phyloP scores from a whole-genome alignment of 2,113 vertebrate species.

The Microcebus lehilahytsara region DNA sequence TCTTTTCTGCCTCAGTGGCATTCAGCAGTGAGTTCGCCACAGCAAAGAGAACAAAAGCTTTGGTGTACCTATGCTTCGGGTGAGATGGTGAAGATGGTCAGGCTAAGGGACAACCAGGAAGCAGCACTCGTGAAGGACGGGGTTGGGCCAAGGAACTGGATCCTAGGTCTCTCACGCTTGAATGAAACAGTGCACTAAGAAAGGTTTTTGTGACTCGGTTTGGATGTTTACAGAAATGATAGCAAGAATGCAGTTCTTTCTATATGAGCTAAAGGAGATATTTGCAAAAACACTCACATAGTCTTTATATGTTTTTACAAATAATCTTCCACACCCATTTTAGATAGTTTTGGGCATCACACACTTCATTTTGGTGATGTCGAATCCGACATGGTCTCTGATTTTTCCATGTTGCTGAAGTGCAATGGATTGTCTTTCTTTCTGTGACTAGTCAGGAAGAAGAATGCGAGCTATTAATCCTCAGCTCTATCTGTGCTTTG shows the following conservation, averaged over 20 bases:
- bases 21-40: neutral
- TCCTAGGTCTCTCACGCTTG: neutral
- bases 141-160: neutral
- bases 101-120: neutral
- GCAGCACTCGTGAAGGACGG: neutral
- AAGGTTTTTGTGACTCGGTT: neutral
- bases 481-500: neutral
- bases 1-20: neutral
- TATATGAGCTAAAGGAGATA: neutral
- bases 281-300: neutral
- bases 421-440: slow-evolving; percentile 7
- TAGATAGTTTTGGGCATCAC: neutral
- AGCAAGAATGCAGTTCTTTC: neutral
- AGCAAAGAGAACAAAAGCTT: neutral
- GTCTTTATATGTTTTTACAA: neutral
- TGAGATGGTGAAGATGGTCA: neutral
- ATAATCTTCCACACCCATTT: neutral
- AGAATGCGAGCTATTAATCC: neutral
- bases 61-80: neutral
- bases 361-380: neutral
- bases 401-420: slow-evolving; percentile 10
- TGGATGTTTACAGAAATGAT: neutral
- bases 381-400: neutral
- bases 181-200: neutral
- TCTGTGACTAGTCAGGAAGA: neutral